Evolutionary conservation across 2,113 vertebrate genomes (phyloP), one percentile per base, ranked within the genome.

Genomic region (Spermophilus dauricus): DNA sequence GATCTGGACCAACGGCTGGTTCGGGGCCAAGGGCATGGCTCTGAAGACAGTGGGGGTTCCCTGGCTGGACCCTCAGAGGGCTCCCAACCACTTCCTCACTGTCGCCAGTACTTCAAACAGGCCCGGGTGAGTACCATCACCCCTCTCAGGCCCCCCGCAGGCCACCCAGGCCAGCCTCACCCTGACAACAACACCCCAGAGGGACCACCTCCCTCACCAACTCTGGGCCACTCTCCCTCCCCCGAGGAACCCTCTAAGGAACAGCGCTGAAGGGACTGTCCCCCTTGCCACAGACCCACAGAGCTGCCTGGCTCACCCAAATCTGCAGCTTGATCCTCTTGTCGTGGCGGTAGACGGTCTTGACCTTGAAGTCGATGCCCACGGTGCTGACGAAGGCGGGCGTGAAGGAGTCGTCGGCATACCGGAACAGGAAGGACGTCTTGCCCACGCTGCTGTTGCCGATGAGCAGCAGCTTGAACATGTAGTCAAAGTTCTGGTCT

Each of bases 301-400:
- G 5, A 12, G 67, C 39, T 0, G 3, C 48, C 53, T 0, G 5
- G 53, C 91, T 98, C 98, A 99, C 99, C 99, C 99, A 99, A 93
- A 99, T 99, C 98, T 99, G 99, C 88, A 99, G 97, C 98, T 99
- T 99, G 98, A 99, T 99, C 98, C 99, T 98, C 98, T 99, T 99
- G 98, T 99, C 99, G 0, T 99, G 99, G 80, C 99, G 99, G 96
- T 99, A 99, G 84, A 99, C 99, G 0, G 99, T 99, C 98, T 99
- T 99, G 96, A 99, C 99, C 95, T 99, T 99, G 97, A 99, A 99
- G 98, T 99, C 99, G 11, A 99, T 99, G 97, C 99, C 99, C 95
- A 99, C 99, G 0, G 99, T 99, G 98, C 99, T 99, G 97, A 99
- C 99, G 0, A 99, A 99, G 94, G 99, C 99, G 0, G 99, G 99